A percentile compares a stretch with the other conserved stretches of the same genome.
phyloP scores from a whole-genome alignment of 2,113 vertebrate genomes.

The Oxyura jamaicensis region DNA sequence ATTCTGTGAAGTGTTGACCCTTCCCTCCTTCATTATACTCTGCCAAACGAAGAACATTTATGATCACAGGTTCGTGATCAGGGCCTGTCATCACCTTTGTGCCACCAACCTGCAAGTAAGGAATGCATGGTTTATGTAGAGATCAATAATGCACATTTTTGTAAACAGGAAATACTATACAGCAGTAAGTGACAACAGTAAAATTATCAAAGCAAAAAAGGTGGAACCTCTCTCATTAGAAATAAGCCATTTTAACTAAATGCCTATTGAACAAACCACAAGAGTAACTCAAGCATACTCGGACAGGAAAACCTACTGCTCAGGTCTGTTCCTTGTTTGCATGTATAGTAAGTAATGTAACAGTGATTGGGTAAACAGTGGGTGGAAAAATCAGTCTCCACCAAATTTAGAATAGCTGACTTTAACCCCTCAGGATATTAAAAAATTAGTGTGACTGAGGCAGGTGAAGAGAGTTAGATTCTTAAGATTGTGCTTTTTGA shows the following conservation, averaged over 20 bases:
- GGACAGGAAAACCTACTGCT: background rate
- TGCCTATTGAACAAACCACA: background rate
- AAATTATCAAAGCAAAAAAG: background rate
- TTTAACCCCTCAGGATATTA: background rate
- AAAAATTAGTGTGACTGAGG: background rate
- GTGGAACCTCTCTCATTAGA: background rate
- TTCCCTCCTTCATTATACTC: constrained; percentile 45
- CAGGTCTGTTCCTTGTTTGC: background rate
- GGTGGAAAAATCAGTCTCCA: background rate
- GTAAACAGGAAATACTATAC: background rate
- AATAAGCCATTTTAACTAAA: background rate
- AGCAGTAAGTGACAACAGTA: background rate
- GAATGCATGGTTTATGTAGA: background rate
- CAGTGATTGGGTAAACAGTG: background rate
- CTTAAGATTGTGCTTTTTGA: background rate
- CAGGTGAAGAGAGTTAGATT: background rate
- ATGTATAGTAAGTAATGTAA: background rate
- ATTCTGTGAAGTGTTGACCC: constrained; percentile 63
- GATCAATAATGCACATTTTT: background rate
- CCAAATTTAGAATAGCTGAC: background rate
- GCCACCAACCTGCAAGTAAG: constrained; percentile 84
- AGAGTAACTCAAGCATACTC: background rate
- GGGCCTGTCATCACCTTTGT: constrained; percentile 77
- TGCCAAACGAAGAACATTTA: constrained; percentile 82
- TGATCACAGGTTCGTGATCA: constrained; percentile 86